Percentiles rank a stretch among this genome's conserved stretches.
phyloP scores from a whole-genome alignment of 2,113 vertebrate species.

The Corvus moneduloides region DNA sequence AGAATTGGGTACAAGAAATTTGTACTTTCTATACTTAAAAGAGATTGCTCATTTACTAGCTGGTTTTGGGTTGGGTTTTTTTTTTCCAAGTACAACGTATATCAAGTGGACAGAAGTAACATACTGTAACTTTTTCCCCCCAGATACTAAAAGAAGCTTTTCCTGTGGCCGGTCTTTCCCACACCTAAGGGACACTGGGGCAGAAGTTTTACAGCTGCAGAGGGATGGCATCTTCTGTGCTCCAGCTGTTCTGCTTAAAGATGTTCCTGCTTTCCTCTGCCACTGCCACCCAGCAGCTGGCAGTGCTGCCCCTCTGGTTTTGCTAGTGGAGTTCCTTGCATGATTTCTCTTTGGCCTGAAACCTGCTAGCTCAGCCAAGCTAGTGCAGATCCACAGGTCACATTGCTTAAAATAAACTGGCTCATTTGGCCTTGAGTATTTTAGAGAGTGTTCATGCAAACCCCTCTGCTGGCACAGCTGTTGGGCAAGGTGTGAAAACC shows the following conservation, averaged over 20 bases:
- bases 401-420: not conserved
- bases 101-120: not conserved
- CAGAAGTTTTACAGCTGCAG: not conserved
- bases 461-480: not conserved
- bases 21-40: not conserved
- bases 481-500: not conserved
- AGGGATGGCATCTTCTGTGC: not conserved
- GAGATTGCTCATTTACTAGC: not conserved
- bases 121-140: not conserved
- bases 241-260: not conserved
- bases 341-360: not conserved
- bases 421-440: not conserved
- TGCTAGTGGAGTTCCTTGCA: not conserved
- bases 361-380: not conserved
- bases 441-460: not conserved
- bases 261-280: not conserved
- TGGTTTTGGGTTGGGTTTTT: not conserved
- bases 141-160: not conserved
- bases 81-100: accelerated
- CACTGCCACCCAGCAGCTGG: not conserved
- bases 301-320: not conserved
- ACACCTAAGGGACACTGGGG: not conserved
- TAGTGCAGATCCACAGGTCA: not conserved
- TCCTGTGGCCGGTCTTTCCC: not conserved
- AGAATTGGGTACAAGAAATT: not conserved